Percentiles rank a stretch among this genome's conserved stretches.
phyloP scores from a whole-genome alignment of 1,140 invertebrate genomes.

The Linepithema humile region DNA sequence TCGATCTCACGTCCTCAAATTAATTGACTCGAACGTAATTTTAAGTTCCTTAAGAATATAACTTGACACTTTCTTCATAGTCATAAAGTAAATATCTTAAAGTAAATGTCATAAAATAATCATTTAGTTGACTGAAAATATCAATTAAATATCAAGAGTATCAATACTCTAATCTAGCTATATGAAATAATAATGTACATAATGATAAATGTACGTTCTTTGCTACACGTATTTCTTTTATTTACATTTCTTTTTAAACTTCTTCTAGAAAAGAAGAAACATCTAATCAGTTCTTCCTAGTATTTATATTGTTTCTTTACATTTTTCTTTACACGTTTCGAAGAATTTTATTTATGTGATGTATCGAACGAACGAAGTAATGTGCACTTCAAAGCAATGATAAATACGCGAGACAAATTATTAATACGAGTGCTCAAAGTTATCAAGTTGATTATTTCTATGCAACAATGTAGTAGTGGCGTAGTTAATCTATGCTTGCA shows the following conservation, averaged over 20 bases:
- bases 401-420: neutral
- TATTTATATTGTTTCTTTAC: neutral
- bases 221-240: too few relatives aligned
- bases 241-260: too few relatives aligned
- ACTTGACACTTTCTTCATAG: neutral
- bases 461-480: constrained; percentile 42
- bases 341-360: neutral
- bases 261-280: too few relatives aligned
- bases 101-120: too few relatives aligned
- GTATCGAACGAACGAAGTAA: neutral
- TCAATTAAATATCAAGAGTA: too few relatives aligned
- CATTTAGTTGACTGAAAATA: too few relatives aligned
- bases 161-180: too few relatives aligned
- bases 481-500: constrained; percentile 35
- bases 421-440: constrained; percentile 35
- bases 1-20: neutral
- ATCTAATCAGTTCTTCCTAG: too few relatives aligned
- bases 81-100: too few relatives aligned
- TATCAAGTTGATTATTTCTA: constrained; percentile 47
- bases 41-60: neutral
- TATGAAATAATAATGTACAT: too few relatives aligned
- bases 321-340: neutral
- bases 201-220: too few relatives aligned
- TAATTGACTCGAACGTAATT: neutral
- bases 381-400: neutral